Conservation (phyloP, 2,113 vertebrate genomes). For the Siphamia tubifer region DNA sequence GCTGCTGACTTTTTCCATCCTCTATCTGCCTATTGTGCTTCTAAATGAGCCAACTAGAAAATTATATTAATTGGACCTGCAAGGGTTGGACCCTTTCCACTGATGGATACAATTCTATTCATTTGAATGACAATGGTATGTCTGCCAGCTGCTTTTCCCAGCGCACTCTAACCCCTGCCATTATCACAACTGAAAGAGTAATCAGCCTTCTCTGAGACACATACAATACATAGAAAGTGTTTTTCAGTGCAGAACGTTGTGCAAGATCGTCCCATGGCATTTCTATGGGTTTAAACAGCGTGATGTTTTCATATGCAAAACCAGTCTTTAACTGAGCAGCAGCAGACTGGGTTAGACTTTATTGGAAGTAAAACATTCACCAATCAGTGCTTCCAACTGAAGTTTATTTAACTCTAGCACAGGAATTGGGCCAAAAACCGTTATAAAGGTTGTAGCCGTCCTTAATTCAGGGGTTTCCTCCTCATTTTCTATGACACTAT, state of each 20-base stretch:
- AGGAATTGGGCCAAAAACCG: conserved; percentile 59
- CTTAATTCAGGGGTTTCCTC: conserved; percentile 58
- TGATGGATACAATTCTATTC: conserved; percentile 60
- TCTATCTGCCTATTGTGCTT: conserved; percentile 39
- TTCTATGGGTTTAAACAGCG: conserved; percentile 50
- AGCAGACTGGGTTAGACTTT: conserved; percentile 43
- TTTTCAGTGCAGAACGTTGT: conserved; percentile 61
- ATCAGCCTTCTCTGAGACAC: conserved; percentile 59
- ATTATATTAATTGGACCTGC: conserved; percentile 69
- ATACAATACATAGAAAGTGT: conserved; percentile 65
- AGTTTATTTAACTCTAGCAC: conserved; percentile 70
- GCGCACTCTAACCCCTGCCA: conserved; percentile 67
- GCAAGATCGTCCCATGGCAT: conserved; percentile 50
- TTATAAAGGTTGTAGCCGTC: conserved; percentile 63
- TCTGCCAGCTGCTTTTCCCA: conserved; percentile 74
- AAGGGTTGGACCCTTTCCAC: conserved; percentile 47
- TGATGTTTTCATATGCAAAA: conserved; percentile 75
- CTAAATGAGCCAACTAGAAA: conserved; percentile 51
- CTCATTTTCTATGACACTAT: conserved; percentile 72
- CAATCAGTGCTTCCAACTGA: conserved; percentile 57
- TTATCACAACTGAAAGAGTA: conserved; percentile 71
- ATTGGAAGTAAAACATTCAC: conserved; percentile 47
- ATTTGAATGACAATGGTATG: conserved; percentile 78
- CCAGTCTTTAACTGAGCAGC: conserved; percentile 50
- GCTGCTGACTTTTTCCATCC: conserved; percentile 49